Base-by-base conservation (phyloP, 1,140 invertebrate genomes). In the Neodiprion lecontei region DNA sequence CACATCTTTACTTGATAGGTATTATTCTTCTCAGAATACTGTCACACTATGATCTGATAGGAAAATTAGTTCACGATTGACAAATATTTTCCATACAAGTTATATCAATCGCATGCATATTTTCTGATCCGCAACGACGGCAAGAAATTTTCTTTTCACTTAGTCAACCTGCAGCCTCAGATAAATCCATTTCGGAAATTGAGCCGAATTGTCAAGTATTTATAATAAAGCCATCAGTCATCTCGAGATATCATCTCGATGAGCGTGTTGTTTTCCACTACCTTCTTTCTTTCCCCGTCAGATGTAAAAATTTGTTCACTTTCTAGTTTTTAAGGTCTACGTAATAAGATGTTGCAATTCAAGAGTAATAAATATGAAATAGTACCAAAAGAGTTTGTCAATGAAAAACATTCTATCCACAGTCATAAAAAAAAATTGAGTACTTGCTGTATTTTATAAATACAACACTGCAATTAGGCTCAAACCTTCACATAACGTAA, bases 251-350 rank as follows among this genome's bases (percentile, higher is more conserved):
- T 61, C 53, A 17, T 61, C 53, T 12, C 53, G 11, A 17, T 7
- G n/a, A 61, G n/a, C 53, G 53, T 61, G n/a, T 61, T 61, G 47
- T 65, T 28, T 47, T 17, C 17, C 48, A 1, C 70, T 61, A 69
- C 40, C 67, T 23, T 69, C 12, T 12, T 14, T 14, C 48, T 4
- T 61, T 49, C 47, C 48, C 47, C 10, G 50, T 61, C 48, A 47
- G 50, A 72, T 72, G 70, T 72, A 61, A 72, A 48, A 72, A 72
- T 40, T 72, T 72, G 50, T 66, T 69, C 40, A 69, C 40, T 23
- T 69, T 47, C 8, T 69, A 69, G 67, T 69, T 23, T 47, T 23
- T 69, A 69, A 69, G 67, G 40, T 47, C 67, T 47, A 11, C 67
- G 17, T 69, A 61, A 61, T 61, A 69, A 69, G 40, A 47, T 69